Evolutionary conservation across 2,113 vertebrate species (phyloP), one percentile per base, ranked within the genome.

Genomic region (Holacanthus passer): DNA sequence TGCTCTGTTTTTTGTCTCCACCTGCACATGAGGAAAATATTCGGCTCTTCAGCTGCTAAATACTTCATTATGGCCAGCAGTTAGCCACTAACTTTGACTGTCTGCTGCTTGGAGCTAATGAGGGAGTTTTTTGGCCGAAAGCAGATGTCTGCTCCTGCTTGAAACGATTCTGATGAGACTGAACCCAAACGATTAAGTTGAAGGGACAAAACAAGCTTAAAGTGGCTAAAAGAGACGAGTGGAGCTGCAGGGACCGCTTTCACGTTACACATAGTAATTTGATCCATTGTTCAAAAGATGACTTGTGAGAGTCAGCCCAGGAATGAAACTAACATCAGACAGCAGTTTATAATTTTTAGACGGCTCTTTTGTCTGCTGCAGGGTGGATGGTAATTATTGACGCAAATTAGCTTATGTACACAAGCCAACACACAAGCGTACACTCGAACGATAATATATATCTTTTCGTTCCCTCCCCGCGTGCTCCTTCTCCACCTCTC

Each of bases 391-490:
- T 81, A 85, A 90, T 92, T 86, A 92, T 89, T 89, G 86, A 92
- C 87, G 77, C 86, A 91, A 93, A 92, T 91, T 79, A 92, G 85
- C 59, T 82, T 82, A 69, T 73, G 82, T 83, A 84, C 89, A 87
- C 88, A 84, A 83, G 84, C 81, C 29, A 56, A 88, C 85, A 79
- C 45, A 81, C 70, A 75, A 45, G 37, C 65, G 31, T 12, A 41
- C 52, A 78, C 76, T 71, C 27, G 31, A 63, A 60, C 14, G 48
- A 59, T 66, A 63, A 63, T 71, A 79, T 81, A 74, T 62, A 80
- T 89, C 48, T 75, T 64, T 66, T 77, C 22, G 31, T 59, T 90
- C 31, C 70, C 77, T 83, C 78, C 41, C 41, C 29, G 47, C 62
- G 59, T 58, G 76, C 68, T 73, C 71, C 48, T 58, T 91, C 90